Percentiles rank a stretch among this genome's conserved stretches.
These are phyloP conservation scores for Crax fasciolata DNA, from an alignment of 2,797 vertebrate species.

Conservation along the genomic window DNA sequence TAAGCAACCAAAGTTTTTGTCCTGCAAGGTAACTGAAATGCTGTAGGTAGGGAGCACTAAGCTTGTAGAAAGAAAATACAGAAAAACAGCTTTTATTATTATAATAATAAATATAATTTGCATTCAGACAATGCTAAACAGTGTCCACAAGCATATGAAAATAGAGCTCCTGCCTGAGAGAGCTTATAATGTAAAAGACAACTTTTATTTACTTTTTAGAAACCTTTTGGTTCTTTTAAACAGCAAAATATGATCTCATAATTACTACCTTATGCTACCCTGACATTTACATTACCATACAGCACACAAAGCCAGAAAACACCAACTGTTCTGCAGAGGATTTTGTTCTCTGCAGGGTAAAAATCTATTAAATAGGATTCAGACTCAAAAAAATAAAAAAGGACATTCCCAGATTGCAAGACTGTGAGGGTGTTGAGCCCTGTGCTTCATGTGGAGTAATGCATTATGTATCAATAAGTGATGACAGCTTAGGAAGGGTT, in stretches of 20 bases:
- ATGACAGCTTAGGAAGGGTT: neutral
- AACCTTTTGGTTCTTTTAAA: slow-evolving; percentile 66
- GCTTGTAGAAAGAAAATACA: neutral
- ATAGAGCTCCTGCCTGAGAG: slow-evolving; percentile 23
- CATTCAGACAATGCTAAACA: slow-evolving; percentile 32
- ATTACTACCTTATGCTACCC: slow-evolving; percentile 72
- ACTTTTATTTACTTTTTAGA: slow-evolving; percentile 65
- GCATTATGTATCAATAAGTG: neutral
- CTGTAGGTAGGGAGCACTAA: neutral
- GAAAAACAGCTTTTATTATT: slow-evolving; percentile 36
- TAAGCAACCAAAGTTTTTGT: neutral
- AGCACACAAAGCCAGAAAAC: slow-evolving; percentile 72
- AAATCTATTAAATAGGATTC: slow-evolving; percentile 53
- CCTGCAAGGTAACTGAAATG: neutral
- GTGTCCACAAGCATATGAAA: slow-evolving; percentile 1
- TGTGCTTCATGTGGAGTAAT: neutral
- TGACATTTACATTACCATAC: slow-evolving; percentile 74
- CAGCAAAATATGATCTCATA: slow-evolving; percentile 70
- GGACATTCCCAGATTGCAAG: neutral
- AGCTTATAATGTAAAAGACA: neutral
- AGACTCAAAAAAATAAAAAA: neutral
- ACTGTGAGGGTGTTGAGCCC: neutral
- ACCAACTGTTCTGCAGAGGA: slow-evolving; percentile 72
- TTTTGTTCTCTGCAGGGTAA: slow-evolving; percentile 64
- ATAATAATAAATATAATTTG: slow-evolving; percentile 28